Evolutionary conservation across 2,113 vertebrate species (phyloP), one percentile per base, ranked within the genome.

Genomic region (Butorides virescens): DNA sequence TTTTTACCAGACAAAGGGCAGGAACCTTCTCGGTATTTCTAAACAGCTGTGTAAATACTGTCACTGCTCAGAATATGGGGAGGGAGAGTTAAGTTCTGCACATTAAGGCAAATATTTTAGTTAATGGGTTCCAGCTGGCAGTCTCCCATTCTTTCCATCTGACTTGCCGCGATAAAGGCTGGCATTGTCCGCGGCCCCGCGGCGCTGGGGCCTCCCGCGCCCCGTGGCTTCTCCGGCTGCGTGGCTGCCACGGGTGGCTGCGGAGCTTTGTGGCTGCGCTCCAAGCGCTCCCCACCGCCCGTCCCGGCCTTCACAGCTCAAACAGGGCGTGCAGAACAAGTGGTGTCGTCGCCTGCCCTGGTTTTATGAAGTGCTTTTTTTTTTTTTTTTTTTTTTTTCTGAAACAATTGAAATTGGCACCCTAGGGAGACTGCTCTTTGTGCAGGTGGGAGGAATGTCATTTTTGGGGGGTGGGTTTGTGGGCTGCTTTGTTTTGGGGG

Each of bases 341-440:
- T 1, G 0, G 27, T 0, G 53, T 0, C 2, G 53, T 0, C 2
- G 4, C 68, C 77, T 2, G 44, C 37, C 5, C 7, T 10, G 20
- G 0, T 7, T 30, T 11, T 3, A 0, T 1, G 16, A 1, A 15
- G 4, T 15, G 42, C 14, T 44, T 3, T 46, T 39, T 47, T 26
- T n/a, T 26, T 22, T 7, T 17, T 9, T 44, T 3, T 46, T 39
- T 47, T 26, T n/a, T 26, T 22, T 7, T 17, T 9, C 53, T 26
- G 8, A 11, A 56, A 2, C 12, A 7, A 46, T 1, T 6, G 30
- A 15, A 36, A 67, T 7, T 7, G 13, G 2, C 22, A 3, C 44
- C 14, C 15, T 0, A 2, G 7, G 3, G 8, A 18, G 9, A 2
- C 9, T 1, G 36, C 27, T 39, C 20, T n/a, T 59, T 16, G 0